Evolutionary conservation across 2,113 vertebrate genomes (phyloP).

Genomic region (Eira barbara): DNA sequence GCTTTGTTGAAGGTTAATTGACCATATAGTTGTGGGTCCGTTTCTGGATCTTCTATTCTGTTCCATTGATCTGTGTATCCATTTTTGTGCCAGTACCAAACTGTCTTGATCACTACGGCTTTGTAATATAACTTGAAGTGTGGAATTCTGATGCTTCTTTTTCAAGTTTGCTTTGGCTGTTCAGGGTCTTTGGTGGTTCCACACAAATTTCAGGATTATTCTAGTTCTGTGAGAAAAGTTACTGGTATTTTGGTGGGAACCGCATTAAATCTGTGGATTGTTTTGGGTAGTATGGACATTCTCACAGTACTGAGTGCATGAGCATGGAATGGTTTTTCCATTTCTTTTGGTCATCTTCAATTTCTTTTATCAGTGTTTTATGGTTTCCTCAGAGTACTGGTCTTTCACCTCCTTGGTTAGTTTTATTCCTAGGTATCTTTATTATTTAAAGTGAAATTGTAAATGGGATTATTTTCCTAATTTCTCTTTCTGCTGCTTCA

Average conservation of each 20-base stretch:
- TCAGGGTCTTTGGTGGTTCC: not conserved
- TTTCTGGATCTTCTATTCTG: not conserved
- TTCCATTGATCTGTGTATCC: not conserved
- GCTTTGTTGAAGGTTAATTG: not conserved
- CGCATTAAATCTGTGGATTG: not conserved
- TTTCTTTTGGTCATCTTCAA: not conserved
- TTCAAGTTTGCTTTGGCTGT: not conserved
- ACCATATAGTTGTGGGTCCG: not conserved
- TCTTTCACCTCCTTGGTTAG: not conserved
- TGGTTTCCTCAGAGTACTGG: not conserved
- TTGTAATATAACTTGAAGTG: not conserved
- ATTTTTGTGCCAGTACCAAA: not conserved
- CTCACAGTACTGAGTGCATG: not conserved
- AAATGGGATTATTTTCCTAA: not conserved
- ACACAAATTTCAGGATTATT: not conserved
- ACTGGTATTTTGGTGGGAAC: not conserved
- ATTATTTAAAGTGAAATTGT: not conserved
- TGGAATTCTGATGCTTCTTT: not conserved
- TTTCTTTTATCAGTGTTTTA: not conserved
- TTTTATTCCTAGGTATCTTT: not conserved
- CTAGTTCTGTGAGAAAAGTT: not conserved
- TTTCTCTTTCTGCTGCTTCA: not conserved
- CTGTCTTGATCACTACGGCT: not conserved
- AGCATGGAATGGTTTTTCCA: not conserved
- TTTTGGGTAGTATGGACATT: too few species aligned